Evolutionary conservation across 2,797 vertebrate genomes (phyloP).

Genomic region (Vipera ursinii): DNA sequence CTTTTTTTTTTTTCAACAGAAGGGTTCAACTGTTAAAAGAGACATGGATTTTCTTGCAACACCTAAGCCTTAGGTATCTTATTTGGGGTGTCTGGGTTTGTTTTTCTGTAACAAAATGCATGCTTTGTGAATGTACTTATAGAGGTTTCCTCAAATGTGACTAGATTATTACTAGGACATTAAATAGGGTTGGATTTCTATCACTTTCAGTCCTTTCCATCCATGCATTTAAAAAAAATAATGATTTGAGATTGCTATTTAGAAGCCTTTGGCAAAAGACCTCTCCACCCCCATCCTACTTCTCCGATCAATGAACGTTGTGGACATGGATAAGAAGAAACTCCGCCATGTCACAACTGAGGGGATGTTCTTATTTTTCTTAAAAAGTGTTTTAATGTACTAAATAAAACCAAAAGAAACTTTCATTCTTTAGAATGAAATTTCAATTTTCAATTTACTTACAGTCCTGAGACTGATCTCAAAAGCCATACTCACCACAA

Average conservation of each 20-base stretch:
- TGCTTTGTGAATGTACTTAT: not conserved
- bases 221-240: not conserved
- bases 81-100: too few species aligned
- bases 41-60: not conserved
- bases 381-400: not conserved
- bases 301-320: not conserved
- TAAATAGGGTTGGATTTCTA: not conserved
- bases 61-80: not conserved
- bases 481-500: not conserved
- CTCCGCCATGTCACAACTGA: not conserved
- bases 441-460: not conserved
- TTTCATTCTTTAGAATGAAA: not conserved
- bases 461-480: slow-evolving; percentile 3
- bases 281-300: too few species aligned
- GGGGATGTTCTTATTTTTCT: not conserved
- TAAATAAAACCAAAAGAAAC: not conserved
- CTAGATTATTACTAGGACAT: not conserved
- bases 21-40: not conserved
- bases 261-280: not conserved
- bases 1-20: not conserved
- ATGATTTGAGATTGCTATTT: not conserved
- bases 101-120: not conserved
- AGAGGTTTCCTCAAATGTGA: not conserved
- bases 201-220: not conserved
- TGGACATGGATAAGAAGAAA: not conserved